A percentile compares a stretch with the other conserved stretches of the same genome.
phyloP scores from a whole-genome alignment of 2,113 vertebrate genomes.

The Herpetotheres cachinnans region DNA sequence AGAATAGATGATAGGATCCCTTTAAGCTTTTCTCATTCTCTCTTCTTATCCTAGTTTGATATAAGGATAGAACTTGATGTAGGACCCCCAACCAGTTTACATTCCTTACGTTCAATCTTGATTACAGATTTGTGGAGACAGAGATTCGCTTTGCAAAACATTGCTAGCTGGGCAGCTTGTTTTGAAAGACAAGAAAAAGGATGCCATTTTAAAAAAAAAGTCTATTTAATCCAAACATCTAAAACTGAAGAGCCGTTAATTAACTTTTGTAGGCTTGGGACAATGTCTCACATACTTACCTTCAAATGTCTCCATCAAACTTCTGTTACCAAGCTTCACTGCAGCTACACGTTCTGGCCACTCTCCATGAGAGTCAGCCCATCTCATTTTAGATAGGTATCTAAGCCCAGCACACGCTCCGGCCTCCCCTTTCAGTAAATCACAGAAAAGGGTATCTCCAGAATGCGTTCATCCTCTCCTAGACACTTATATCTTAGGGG shows the following conservation, averaged over 20 bases:
- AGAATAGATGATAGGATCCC: not conserved
- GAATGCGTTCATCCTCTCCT: not conserved
- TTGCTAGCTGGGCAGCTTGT: not conserved
- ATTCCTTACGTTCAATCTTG: not conserved
- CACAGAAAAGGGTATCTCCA: not conserved
- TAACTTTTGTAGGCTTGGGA: not conserved
- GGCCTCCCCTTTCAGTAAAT: not conserved
- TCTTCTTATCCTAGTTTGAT: not conserved
- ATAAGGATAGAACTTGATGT: not conserved
- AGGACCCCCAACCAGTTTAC: not conserved
- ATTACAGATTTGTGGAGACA: not conserved
- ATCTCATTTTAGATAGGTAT: not conserved
- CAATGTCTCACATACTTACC: not conserved
- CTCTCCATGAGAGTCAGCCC: fast-evolving
- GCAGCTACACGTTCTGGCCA: not conserved
- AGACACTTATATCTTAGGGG: fast-evolving
- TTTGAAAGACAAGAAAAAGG: not conserved
- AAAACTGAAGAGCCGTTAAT: not conserved
- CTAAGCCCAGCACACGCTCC: not conserved
- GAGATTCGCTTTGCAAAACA: not conserved
- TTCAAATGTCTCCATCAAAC: not conserved
- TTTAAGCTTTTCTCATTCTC: not conserved
- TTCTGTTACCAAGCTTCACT: not conserved
- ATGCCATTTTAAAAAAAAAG: not conserved
- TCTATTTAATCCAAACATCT: not conserved